Evolutionary conservation across 1,140 invertebrate species (phyloP).

Genomic region (Calliphora vicina): DNA sequence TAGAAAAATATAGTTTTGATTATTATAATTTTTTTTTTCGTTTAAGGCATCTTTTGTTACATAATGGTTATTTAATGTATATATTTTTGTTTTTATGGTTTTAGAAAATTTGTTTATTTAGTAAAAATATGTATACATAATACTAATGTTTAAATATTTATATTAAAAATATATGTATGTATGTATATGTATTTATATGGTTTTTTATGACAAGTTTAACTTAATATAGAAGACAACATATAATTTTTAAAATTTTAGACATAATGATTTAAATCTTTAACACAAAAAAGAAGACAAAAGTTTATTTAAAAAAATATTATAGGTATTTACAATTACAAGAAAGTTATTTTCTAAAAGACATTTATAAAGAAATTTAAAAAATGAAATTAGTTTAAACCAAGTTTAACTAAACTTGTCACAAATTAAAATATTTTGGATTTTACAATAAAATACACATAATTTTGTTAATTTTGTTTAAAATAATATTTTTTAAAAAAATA

Average conservation of each 20-base stretch:
- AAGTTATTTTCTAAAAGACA: neutral
- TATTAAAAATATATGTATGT: neutral
- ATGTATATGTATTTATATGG: neutral
- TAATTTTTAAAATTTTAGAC: neutral
- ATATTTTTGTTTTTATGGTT: neutral
- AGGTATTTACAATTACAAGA: neutral
- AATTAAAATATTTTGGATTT: neutral
- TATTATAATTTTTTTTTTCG: neutral
- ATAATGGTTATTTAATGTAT: neutral
- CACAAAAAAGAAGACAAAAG: neutral
- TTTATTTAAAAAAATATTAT: neutral
- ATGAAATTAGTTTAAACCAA: slow-evolving; percentile 1
- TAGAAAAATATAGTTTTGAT: neutral
- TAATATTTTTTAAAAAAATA: slow-evolving; percentile 28
- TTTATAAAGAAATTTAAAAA: neutral
- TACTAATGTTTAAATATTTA: slow-evolving; percentile 17
- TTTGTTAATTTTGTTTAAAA: neutral
- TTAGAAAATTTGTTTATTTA: neutral
- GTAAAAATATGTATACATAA: neutral
- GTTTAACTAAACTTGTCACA: neutral
- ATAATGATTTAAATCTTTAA: neutral
- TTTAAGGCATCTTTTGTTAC: neutral
- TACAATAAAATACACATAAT: neutral
- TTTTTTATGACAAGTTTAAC: slow-evolving; percentile 20
- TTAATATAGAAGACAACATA: slow-evolving; percentile 31